These are phyloP conservation scores for Heteromyza rotundicornis DNA, from an alignment of 2,888 invertebrate species.

Conservation along the genomic window DNA sequence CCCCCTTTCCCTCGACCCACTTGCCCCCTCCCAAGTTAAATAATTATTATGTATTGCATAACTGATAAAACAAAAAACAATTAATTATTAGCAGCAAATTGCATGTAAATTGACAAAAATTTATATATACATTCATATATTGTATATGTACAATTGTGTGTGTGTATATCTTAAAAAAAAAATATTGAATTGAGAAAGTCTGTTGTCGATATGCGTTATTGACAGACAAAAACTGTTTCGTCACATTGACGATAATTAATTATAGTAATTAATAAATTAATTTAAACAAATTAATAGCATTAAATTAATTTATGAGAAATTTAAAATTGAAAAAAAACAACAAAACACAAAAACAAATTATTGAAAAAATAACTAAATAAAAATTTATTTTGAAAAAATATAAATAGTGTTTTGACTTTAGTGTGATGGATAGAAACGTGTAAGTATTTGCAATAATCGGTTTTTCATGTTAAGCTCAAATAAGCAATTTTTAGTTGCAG, in stretches of 20 bases:
- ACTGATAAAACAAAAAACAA: slow-evolving; percentile 13
- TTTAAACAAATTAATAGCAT: slow-evolving; percentile 40
- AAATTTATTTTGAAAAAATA: slow-evolving; percentile 51
- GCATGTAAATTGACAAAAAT: too few species aligned
- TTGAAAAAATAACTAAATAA: slow-evolving; percentile 48
- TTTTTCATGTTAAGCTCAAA: too few species aligned
- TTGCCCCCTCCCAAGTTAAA: neutral
- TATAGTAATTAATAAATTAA: slow-evolving; percentile 45
- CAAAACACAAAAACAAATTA: too few species aligned
- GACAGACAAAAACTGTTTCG: slow-evolving; percentile 62
- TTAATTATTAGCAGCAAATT: slow-evolving; percentile 9
- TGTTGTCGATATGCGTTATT: slow-evolving; percentile 62
- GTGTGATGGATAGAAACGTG: too few species aligned
- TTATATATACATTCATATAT: too few species aligned
- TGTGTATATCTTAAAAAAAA: too few species aligned
- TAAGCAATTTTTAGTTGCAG: too few species aligned
- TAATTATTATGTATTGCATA: slow-evolving; percentile 9
- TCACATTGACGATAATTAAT: slow-evolving; percentile 64
- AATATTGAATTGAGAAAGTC: slow-evolving; percentile 52
- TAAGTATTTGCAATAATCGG: too few species aligned
- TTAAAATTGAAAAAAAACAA: slow-evolving; percentile 43
- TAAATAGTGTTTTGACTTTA: too few species aligned
- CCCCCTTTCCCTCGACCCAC: too few species aligned
- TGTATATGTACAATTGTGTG: too few species aligned
- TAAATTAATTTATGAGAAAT: slow-evolving; percentile 45